Evolutionary conservation across 2,797 vertebrate species (phyloP), one percentile per base, ranked within the genome.

Genomic region (Sus cebifrons): DNA sequence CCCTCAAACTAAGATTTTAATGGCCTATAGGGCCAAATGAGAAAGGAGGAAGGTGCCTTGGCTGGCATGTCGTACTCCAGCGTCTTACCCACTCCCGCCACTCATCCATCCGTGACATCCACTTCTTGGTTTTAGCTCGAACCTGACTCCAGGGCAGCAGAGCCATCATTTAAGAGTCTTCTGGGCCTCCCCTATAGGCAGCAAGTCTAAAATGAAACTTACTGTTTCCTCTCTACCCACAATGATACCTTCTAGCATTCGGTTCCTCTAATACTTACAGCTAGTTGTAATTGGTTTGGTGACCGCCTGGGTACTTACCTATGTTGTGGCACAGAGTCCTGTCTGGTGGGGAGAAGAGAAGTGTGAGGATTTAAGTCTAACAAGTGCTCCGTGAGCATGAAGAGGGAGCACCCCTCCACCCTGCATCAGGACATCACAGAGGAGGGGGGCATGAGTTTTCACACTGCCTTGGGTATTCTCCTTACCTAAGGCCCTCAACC

Each of bases 201-300:
- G 79, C 29, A 25, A 64, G 32, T 83, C 40, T 62, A 95, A 88
- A 82, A 56, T 73, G 44, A 91, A 71, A 78, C 64, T 74, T 89
- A 52, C 12, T 79, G 82, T 92, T n/a, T 64, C 58, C 52, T 74
- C 16, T 15, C 36, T 40, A 29, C 25, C 15, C 82, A 88, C 3
- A 86, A 44, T 11, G 65, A 29, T 23, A 75, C 32, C 40, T 86
- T 86, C 65, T 27, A 70, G 67, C 17, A 70, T 83, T 89, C 62
- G 56, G 92, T 67, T 91, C 74, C 70, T 62, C 0, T 52, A 75
- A 52, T 70, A 91, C 40, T 90, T 67, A 89, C 78, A 94, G 82
- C 32, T 94, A 52, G 64, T 17, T 81, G 78, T 68, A 17, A 95
- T 17, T 86, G 67, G 65, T 62, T 90, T 20, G 56, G 56, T 65